phyloP scores from a whole-genome alignment of 2,113 vertebrate genomes.

The Colinus virginianus region DNA sequence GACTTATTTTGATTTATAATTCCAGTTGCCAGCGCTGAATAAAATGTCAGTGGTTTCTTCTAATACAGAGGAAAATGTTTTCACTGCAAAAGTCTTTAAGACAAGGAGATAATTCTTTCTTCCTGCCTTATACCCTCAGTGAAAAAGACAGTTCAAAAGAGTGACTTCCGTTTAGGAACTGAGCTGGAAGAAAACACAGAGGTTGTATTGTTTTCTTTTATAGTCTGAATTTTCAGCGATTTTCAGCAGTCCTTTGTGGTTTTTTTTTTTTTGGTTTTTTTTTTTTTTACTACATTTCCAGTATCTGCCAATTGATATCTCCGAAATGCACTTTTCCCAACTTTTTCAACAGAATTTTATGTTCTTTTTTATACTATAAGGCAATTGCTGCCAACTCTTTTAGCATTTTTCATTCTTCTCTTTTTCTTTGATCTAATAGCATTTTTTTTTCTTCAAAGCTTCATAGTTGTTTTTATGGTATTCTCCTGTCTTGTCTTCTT shows the following conservation, averaged over 20 bases:
- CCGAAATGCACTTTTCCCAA: not conserved
- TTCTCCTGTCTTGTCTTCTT: not conserved
- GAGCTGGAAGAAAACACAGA: not conserved
- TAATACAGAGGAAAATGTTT: not conserved
- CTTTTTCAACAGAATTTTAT: not conserved
- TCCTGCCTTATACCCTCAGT: not conserved
- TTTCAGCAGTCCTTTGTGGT: not conserved
- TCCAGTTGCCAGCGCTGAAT: not conserved
- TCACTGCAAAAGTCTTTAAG: not conserved
- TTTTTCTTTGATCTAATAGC: not conserved
- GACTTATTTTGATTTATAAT: not conserved
- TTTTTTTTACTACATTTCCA: not conserved
- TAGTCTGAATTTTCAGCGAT: not conserved
- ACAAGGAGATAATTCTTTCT: not conserved
- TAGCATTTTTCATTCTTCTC: not conserved
- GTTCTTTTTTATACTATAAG: not conserved
- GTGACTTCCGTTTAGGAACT: not conserved
- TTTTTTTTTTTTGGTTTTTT: too few relatives aligned
- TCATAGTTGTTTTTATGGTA: conserved; percentile 29
- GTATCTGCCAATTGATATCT: not conserved
- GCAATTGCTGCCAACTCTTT: not conserved
- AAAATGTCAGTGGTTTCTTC: not conserved
- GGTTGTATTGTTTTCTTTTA: not conserved
- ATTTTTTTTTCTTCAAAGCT: not conserved
- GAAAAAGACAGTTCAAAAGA: not conserved